phyloP scores from a whole-genome alignment of 1,140 invertebrate species.

The Brachionus rotundiformis region DNA sequence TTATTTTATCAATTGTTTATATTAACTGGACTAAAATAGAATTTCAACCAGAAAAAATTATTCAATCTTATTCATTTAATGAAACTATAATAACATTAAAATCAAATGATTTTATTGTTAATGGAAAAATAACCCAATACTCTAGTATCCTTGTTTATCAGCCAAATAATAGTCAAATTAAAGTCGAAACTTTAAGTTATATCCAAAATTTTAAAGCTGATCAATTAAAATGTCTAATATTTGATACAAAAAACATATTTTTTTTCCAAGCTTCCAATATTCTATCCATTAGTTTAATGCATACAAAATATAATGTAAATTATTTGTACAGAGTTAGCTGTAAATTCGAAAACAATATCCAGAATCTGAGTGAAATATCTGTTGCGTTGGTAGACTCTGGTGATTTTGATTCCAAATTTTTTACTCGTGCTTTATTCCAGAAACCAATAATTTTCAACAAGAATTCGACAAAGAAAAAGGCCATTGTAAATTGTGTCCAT shows the following conservation, averaged over 20 bases:
- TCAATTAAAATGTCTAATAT: not conserved
- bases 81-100: not conserved
- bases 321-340: not conserved
- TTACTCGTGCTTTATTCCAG: not conserved
- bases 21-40: not conserved
- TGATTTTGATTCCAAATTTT: not conserved
- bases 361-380: not conserved
- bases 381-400: not conserved
- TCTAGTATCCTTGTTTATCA: not conserved
- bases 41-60: not conserved
- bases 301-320: not conserved
- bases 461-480: not conserved
- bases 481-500: constrained; percentile 31
- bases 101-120: not conserved
- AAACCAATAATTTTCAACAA: not conserved
- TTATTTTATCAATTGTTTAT: not conserved
- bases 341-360: not conserved
- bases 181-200: not conserved
- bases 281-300: not conserved
- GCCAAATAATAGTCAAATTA: not conserved
- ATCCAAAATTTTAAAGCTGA: constrained; percentile 1
- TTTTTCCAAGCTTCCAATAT: not conserved
- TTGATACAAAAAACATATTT: not conserved
- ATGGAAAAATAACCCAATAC: constrained; percentile 7
- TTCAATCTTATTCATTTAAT: not conserved